Evolutionary conservation across 2,888 invertebrate genomes (phyloP), one percentile per base, ranked within the genome.

Genomic region (Megalurothrips usitatus): DNA sequence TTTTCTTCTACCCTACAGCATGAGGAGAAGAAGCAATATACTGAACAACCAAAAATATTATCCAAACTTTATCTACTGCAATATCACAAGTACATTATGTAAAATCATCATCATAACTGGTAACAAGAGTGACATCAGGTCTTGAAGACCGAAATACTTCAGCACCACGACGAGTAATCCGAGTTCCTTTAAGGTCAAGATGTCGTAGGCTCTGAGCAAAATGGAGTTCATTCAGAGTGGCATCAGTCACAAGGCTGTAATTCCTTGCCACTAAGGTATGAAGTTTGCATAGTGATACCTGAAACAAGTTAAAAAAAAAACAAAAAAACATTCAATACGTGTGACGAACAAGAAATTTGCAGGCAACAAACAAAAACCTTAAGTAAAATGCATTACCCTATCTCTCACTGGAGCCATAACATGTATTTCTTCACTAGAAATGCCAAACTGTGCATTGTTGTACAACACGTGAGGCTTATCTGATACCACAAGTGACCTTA

Each of bases 391-490:
- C 68, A 26, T 26, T 75, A 75, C 68, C 68, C 23, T 75, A 26
- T 75, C 68, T 26, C 23, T 75, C 26, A 75, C 23, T 12, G 68
- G 68, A 75, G 68, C 68, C 68, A 75, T 75, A 12, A 75, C 68
- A 26, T 75, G 68, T 75, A 75, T 75, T 75, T 75, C 68, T 12
- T 75, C 68, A 75, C 68, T 75, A 12, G 23, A 10, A 26, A 75
- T 75, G 26, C 68, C 68, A 75, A 75, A 75, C 26, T 75, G 68
- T 9, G 68, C 68, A 75, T 75, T 75, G 26, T 75, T 75, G 26
- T 23, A 75, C 23, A 75, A 26, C 11, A 75, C 68, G 26, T 75
- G 68, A 26, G 68, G 68, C 12, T 75, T 75, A 26, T 75, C 68
- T 75, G 68, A 75, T 75, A 75, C 23, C 4, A 75, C 68, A 26